These are phyloP conservation scores for Archocentrus centrarchus DNA, from an alignment of 2,113 vertebrate species.

Conservation along the genomic window DNA sequence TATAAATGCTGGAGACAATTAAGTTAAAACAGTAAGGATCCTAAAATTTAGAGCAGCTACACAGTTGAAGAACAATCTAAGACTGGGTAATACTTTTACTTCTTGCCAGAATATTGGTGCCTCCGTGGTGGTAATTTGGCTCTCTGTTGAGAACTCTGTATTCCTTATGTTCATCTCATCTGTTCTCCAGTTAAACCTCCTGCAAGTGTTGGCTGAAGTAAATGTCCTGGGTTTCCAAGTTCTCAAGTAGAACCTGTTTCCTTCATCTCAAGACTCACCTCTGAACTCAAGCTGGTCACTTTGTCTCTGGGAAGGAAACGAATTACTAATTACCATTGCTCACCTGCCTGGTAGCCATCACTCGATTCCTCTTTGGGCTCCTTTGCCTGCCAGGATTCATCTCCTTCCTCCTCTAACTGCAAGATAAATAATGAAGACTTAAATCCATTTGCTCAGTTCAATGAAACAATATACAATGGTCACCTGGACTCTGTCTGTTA, in stretches of 20 bases:
- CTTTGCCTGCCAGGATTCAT: background rate
- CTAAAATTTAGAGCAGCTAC: background rate
- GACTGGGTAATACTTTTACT: too few species aligned
- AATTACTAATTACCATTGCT: background rate
- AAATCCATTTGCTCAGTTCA: background rate
- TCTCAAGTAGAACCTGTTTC: background rate
- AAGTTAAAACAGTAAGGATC: background rate
- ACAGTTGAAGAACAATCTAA: background rate
- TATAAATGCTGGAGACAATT: background rate
- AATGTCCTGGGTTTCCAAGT: background rate
- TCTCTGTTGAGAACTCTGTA: too few species aligned
- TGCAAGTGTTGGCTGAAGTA: too few species aligned
- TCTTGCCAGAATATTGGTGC: too few species aligned
- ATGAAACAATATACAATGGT: background rate
- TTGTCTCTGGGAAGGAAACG: background rate
- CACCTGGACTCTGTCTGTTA: background rate
- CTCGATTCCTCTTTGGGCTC: background rate
- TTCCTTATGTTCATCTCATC: too few species aligned
- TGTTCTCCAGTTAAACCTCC: too few species aligned
- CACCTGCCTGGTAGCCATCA: background rate
- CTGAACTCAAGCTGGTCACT: background rate
- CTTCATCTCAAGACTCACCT: background rate
- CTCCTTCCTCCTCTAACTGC: background rate
- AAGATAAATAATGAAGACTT: background rate
- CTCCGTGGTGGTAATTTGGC: too few species aligned